Evolutionary conservation across 2,797 vertebrate species (phyloP), one percentile per base, ranked within the genome.

Genomic region (Paramormyrops hopkinsi): DNA sequence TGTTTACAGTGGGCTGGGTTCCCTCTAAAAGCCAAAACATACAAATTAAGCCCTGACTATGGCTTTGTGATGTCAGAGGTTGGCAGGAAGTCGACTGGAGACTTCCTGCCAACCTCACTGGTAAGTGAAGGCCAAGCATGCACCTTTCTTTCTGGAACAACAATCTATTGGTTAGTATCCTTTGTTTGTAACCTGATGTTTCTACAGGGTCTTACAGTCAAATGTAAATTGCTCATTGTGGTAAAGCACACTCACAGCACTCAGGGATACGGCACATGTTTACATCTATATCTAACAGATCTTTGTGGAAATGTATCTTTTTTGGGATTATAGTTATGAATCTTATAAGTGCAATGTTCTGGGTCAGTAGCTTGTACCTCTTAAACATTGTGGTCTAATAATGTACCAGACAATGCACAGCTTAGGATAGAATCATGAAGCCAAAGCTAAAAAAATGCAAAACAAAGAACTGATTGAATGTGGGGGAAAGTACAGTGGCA

Each of bases 251-350:
- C 48, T 37, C 14, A 11, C 12, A 50, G 14, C 54, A 33, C 8
- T 41, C 50, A 17, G 22, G 87, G 44, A 19, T 50, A 59, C 56
- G 12, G 54, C 91, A 29, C 50, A 86, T 91, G 92, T 90, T 91
- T 92, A 91, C 89, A 53, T 87, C 90, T 90, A 91, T 90, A 53
- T 88, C 91, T 90, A 87, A 87, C 79, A 91, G 93, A 92, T 90
- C 89, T 90, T 91, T 89, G 89, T 89, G 93, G 91, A 65, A 69
- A 86, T 89, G 88, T 88, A 90, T 90, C 92, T 92, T 56, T 91
- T 41, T 37, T 87, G 92, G 91, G 94, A 92, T 92, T 86, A 87
- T 90, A 87, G 4, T 92, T 5, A 48, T 29, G 19, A 62, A 90
- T 94, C 29, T 33, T 84, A 25, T 12, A 84, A 14, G 19, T 51